Conservation (phyloP, 2,113 vertebrate genomes). For the Paradisaea rubra region DNA sequence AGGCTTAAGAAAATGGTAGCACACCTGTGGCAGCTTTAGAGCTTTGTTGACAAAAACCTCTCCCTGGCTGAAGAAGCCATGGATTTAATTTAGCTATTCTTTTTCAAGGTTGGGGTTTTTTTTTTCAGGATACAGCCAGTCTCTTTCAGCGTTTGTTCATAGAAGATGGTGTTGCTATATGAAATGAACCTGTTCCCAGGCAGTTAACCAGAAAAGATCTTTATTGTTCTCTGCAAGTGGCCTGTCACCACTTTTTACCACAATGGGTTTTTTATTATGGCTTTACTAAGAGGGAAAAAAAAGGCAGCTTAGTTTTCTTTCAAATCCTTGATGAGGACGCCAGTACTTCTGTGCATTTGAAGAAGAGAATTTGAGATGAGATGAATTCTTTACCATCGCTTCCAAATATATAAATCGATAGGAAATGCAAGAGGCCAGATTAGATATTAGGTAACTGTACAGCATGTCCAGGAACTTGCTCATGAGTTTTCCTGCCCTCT, state of each 20-base stretch:
- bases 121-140: background rate
- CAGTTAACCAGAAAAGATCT: background rate
- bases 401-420: background rate
- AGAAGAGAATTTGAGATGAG: background rate
- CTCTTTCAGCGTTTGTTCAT: background rate
- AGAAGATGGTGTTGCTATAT: background rate
- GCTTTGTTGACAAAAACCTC: background rate
- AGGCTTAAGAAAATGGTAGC: background rate
- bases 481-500: background rate
- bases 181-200: background rate
- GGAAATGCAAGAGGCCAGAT: background rate
- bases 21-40: background rate
- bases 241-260: background rate
- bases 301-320: background rate
- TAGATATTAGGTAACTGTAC: background rate
- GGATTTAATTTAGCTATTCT: background rate
- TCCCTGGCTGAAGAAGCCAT: background rate
- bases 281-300: background rate
- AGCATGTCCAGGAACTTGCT: background rate
- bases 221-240: background rate
- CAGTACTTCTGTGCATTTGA: background rate
- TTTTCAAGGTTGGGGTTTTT: background rate
- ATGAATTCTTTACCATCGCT: background rate
- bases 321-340: background rate
- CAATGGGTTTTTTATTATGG: background rate